Base-by-base conservation (phyloP, 2,797 vertebrate genomes). In the Karalla daura region DNA sequence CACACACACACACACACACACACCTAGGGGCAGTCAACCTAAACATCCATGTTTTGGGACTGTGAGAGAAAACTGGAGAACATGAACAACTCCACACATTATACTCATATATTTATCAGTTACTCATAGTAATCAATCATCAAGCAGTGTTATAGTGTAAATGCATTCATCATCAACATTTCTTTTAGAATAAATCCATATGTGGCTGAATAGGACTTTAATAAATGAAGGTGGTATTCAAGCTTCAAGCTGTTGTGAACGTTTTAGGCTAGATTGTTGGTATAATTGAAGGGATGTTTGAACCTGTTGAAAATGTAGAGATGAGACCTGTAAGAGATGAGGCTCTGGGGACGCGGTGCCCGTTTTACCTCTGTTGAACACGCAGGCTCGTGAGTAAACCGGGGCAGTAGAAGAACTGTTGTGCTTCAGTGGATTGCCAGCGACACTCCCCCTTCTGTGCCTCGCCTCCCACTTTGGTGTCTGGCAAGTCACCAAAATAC, bases 401-500 rank as follows among this genome's bases (percentile, higher is more conserved):
- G 24, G 23, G 17, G 45, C n/a, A 36, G 7, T 10, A 13, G 45
- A n/a, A n/a, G n/a, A 54, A 32, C 36, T 20, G 12, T 14, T 18
- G 13, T 49, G 28, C 45, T 46, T 59, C 21, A 50, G 40, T 50
- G 30, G 56, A 40, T 62, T 55, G 59, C 43, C 30, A 58, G 24
- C 36, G 63, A 53, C 44, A 23, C 61, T 40, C 39, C 47, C 36
- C 44, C 17, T 46, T 23, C 27, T 23, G 17, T 13, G 28, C 51
- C 50, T 56, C 45, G 64, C 46, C 56, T 73, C 37, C 46, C 21
- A 45, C 45, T 61, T 32, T 47, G 28, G 28, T 59, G 33, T 46
- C 52, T 71, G 62, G 63, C 15, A 4, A 24, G 20, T 59, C 52
- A 77, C 56, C 56, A 63, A 51, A 70, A 70, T 64, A 51, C 35